phyloP scores from a whole-genome alignment of 1,140 invertebrate species.

The Piezodorus guildinii region DNA sequence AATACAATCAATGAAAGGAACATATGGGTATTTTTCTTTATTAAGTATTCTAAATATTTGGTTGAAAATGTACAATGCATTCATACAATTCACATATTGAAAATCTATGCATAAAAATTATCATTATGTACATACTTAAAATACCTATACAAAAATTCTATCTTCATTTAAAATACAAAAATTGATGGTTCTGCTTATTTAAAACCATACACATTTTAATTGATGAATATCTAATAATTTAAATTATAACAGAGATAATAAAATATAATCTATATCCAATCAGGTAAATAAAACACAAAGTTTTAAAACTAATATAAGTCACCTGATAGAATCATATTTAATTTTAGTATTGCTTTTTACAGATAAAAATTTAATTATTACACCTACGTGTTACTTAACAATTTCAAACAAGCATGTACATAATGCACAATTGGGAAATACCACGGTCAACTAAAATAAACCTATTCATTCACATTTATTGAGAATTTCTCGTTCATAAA shows the following conservation, averaged over 20 bases:
- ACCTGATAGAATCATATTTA: constrained; percentile 5
- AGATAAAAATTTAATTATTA: constrained; percentile 4
- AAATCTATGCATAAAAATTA: constrained; percentile 22
- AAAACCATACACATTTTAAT: constrained; percentile 8
- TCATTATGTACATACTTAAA: constrained; percentile 20
- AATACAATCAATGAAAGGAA: no score
- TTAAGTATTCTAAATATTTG: constrained; percentile 16
- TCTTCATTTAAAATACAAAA: constrained; percentile 21
- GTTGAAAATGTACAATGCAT: constrained; percentile 22
- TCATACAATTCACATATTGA: constrained; percentile 9
- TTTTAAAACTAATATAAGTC: not conserved
- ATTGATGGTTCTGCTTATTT: constrained; percentile 13
- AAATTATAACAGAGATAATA: constrained; percentile 10
- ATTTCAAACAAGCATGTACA: constrained; percentile 18
- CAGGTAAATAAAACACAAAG: not conserved
- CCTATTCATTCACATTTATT: constrained; percentile 3
- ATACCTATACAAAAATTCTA: constrained; percentile 20
- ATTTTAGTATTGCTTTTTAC: constrained; percentile 21
- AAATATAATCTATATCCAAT: constrained; percentile 10
- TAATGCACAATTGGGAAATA: constrained; percentile 2
- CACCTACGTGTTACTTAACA: constrained; percentile 4
- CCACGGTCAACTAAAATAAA: constrained; percentile 1
- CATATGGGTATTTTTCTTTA: not conserved
- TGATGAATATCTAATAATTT: constrained; percentile 15
- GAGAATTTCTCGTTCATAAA: not conserved